Evolutionary conservation across 2,797 vertebrate species (phyloP).

Genomic region (Phrynocephalus vlangalii): DNA sequence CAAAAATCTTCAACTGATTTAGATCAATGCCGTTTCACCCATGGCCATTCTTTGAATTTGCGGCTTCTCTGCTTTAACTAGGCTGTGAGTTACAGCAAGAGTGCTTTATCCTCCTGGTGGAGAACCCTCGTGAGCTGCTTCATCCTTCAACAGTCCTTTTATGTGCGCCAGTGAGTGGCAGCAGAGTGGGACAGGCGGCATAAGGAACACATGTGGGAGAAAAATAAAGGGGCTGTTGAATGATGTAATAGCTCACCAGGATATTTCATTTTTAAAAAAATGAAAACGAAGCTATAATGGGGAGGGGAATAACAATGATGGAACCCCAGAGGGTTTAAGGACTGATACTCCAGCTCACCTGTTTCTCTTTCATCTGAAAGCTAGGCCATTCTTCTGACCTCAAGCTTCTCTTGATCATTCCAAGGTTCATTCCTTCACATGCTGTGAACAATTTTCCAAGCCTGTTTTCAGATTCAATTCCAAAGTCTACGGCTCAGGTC

Average conservation of each 20-base stretch:
- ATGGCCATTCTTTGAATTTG: constrained; percentile 10
- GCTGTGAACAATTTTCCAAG: constrained; percentile 23
- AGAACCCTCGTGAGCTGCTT: constrained; percentile 26
- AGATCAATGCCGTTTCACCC: not conserved
- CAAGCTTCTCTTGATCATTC: constrained; percentile 57
- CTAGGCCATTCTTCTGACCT: constrained; percentile 56
- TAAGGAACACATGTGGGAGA: constrained; percentile 29
- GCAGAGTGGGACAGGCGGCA: not conserved
- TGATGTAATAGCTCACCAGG: constrained; percentile 16
- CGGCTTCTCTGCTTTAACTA: constrained; percentile 1
- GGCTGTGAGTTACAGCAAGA: not conserved
- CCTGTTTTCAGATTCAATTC: constrained; percentile 28
- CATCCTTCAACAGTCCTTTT: constrained; percentile 32
- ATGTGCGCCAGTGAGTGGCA: not conserved
- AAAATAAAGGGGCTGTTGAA: constrained; percentile 23
- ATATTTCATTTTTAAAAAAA: not conserved
- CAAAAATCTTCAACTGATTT: not conserved
- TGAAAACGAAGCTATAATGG: constrained; percentile 5
- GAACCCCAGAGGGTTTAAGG: constrained; percentile 13
- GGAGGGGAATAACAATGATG: not conserved
- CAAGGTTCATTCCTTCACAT: constrained; percentile 50
- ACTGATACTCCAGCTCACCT: not conserved
- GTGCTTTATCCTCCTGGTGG: constrained; percentile 1
- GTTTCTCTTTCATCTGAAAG: constrained; percentile 66
- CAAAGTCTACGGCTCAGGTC: not conserved